Base-by-base conservation (phyloP, 2,888 invertebrate genomes). In the Phengaris arion region DNA sequence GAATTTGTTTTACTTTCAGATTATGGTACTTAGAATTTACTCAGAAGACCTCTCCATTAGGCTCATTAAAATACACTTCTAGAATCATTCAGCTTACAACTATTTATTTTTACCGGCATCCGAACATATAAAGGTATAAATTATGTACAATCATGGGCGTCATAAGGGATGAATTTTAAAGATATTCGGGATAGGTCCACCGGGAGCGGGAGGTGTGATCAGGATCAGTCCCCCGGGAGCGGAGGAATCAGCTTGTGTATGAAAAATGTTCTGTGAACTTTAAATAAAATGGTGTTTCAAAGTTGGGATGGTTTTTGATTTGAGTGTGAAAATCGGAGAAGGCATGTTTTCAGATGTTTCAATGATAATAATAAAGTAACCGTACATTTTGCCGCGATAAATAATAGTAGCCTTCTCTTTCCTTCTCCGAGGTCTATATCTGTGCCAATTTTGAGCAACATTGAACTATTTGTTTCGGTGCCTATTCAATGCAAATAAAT, bases 141-240 rank as follows among this genome's bases (percentile, higher is more conserved):
- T 15, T 51, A 52, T 72, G 72, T 72, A 52, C 72, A 52, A 72
- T 72, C 70, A 51, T 51, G 72, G 35, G 52, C 72, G 35, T 72
- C 72, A 72, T 48, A 48, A 51, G 70, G 70, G 70, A 51, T 72
- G 72, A 72, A 72, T 72, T 72, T 72, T 72, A 72, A 72, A 72
- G 72, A 72, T 72, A 72, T 72, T 54, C 72, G 13, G 72, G 13
- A 52, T 52, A 52, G 72, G 51, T 52, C 72, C 72, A 12, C 35
- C 15, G 70, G 72, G 72, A 52, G n/a, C 15, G 72, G 55, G 75
- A 70, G 69, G 75, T 51, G 70, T 70, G 55, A 75, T 75, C 75
- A 75, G 75, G 55, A 68, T 69, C 75, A 69, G 75, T 35, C 75
- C 75, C 75, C 46, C 52, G 75, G 75, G 75, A 69, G 51, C 7